Evolutionary conservation across 1,140 invertebrate genomes (phyloP).

Genomic region (Bactericera cockerelli): DNA sequence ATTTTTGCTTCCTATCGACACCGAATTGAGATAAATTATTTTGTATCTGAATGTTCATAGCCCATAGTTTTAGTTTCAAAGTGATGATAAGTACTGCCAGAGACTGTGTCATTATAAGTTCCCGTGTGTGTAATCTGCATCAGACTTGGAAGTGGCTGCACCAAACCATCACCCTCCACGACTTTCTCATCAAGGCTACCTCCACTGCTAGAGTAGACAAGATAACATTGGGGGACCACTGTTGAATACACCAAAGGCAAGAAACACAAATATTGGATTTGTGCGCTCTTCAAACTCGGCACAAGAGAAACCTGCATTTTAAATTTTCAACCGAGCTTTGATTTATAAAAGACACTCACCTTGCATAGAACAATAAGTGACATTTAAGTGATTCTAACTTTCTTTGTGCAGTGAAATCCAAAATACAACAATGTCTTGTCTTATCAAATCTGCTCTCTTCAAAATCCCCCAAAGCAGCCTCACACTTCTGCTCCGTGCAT

Average conservation of each 20-base stretch:
- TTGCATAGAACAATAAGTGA: background rate
- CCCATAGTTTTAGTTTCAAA: slow-evolving; percentile 1
- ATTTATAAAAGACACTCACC: background rate
- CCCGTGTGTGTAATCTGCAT: slow-evolving; percentile 34
- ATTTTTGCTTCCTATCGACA: no score
- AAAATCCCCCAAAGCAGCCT: no score
- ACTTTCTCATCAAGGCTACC: slow-evolving; percentile 60
- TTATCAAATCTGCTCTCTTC: no score
- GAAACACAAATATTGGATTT: background rate
- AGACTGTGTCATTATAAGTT: background rate
- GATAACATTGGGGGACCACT: background rate
- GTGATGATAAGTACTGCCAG: background rate
- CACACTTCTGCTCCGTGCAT: no score
- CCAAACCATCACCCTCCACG: slow-evolving; percentile 67
- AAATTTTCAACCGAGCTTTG: slow-evolving; percentile 3
- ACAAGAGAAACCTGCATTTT: slow-evolving; percentile 7
- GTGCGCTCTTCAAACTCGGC: background rate
- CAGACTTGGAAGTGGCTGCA: slow-evolving; percentile 84
- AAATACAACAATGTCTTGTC: no score
- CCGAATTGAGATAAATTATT: no score
- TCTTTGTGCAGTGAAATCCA: no score
- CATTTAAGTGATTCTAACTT: no score
- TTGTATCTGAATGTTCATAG: background rate
- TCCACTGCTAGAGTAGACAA: slow-evolving; percentile 25
- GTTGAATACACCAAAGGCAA: background rate